Base-by-base conservation (phyloP, 2,888 invertebrate species). In the Calameuta idolon region DNA sequence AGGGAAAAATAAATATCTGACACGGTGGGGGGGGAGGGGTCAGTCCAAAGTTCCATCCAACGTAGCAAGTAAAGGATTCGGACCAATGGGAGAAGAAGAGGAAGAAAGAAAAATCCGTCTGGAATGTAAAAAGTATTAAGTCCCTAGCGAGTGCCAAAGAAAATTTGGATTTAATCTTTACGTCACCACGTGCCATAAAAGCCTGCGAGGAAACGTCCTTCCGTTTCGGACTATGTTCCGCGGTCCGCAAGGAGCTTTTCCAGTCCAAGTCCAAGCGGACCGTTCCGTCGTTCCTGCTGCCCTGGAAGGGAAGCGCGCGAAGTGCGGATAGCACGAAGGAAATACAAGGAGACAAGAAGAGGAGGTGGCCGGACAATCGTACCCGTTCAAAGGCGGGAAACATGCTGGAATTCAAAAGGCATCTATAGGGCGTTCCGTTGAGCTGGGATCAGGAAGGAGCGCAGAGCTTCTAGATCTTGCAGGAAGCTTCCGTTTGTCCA, bases 301-400 rank as follows among this genome's bases (percentile, higher is more conserved):
- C 35, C 35, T 0, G 15, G 55, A 23, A 40, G 40, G 40, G 5
- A 40, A 55, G 55, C 23, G 23, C 55, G 23, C 23, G 5, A 9
- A 55, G 40, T 23, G 40, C 40, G 55, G 23, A 23, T 23, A 55
- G 55, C 55, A 23, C 23, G 55, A 9, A 55, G 73, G 15, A n/a
- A 37, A 12, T n/a, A 34, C 34, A 5, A 5, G 40, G 69, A 69
- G 37, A n/a, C 31, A 31, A 11, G 3, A n/a, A 31, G 69, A 23
- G 15, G 34, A 37, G 69, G 15, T 23, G 71, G 74, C 77, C 40
- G 55, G 55, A 76, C 74, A 78, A 55, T 55, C 55, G 40, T 40
- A 40, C 15, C 15, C 23, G 23, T 23, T 55, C 2, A 2, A 55
- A 2, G 55, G 55, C 55, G 23, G 23, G 55, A 55, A 55, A 9